phyloP scores from a whole-genome alignment of 2,113 vertebrate species.

The Myotis lucifugus region DNA sequence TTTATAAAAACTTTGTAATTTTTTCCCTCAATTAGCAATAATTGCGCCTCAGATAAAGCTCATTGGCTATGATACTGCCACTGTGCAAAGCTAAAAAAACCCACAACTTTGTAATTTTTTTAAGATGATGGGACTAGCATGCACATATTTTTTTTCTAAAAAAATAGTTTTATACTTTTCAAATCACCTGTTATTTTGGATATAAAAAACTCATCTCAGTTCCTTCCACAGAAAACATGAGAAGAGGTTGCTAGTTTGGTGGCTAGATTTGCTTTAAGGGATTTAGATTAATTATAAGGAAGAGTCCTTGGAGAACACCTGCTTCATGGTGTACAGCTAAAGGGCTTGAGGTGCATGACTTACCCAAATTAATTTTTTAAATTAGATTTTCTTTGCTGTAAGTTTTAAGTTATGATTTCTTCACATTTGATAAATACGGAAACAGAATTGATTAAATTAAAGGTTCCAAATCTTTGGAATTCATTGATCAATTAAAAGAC shows the following conservation, averaged over 20 bases:
- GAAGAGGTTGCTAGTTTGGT: background rate
- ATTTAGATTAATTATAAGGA: background rate
- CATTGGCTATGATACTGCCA: background rate
- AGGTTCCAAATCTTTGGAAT: conserved; percentile 16
- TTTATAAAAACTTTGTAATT: background rate
- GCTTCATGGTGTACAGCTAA: background rate
- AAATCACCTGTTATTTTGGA: background rate
- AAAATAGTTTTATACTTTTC: background rate
- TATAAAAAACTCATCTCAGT: background rate
- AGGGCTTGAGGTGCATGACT: background rate
- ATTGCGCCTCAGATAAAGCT: background rate
- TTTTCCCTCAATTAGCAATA: background rate
- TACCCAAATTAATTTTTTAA: background rate
- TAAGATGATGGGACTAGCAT: background rate
- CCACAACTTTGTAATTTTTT: background rate
- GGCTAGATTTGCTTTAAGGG: background rate
- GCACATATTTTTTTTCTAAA: fast-evolving
- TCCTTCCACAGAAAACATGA: background rate
- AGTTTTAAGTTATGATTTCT: conserved; percentile 4
- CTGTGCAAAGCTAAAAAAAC: background rate
- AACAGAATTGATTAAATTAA: background rate
- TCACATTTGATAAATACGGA: conserved; percentile 9
- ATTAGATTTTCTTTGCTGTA: background rate
- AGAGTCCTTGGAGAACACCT: background rate
- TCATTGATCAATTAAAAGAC: background rate